Evolutionary conservation across 23 tunicate genomes (phyloP).

Genomic region (Aplidium turbinatum): DNA sequence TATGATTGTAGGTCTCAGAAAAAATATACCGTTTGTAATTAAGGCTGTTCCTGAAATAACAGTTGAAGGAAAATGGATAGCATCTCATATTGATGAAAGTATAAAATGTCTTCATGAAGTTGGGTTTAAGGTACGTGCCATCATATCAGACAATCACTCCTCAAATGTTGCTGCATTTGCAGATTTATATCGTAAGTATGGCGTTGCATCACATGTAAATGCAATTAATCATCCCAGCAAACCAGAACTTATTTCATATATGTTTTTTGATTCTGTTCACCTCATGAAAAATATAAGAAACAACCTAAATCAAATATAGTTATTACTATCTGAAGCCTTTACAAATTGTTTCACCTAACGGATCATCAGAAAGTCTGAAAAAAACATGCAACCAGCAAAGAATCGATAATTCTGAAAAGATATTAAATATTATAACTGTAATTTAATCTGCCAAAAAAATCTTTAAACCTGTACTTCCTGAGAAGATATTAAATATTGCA

Average conservation of each 20-base stretch:
- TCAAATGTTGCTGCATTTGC: conserved; percentile 13
- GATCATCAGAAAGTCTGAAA: no score
- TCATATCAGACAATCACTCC: conserved; percentile 11
- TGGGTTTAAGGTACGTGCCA: conserved; percentile 17
- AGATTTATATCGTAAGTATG: not conserved
- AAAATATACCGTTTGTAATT: conserved; percentile 15
- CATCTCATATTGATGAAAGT: not conserved
- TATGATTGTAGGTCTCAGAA: conserved; percentile 10
- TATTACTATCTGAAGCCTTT: no score
- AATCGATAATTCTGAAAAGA: no score
- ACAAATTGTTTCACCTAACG: no score
- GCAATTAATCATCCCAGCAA: not conserved
- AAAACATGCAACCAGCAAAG: no score
- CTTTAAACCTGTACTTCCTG: no score
- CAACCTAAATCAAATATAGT: no score
- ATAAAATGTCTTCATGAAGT: not conserved
- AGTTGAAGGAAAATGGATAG: conserved; percentile 1
- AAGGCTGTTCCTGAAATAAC: not conserved
- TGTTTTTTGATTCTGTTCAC: conserved; percentile 17
- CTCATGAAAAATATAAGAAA: conserved; percentile 4
- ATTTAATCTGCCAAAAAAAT: no score
- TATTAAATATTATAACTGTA: no score
- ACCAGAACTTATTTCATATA: not conserved
- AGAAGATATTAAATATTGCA: no score
- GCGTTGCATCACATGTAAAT: not conserved